phyloP scores from a whole-genome alignment of 2,797 vertebrate species.

The Gorsachius magnificus region DNA sequence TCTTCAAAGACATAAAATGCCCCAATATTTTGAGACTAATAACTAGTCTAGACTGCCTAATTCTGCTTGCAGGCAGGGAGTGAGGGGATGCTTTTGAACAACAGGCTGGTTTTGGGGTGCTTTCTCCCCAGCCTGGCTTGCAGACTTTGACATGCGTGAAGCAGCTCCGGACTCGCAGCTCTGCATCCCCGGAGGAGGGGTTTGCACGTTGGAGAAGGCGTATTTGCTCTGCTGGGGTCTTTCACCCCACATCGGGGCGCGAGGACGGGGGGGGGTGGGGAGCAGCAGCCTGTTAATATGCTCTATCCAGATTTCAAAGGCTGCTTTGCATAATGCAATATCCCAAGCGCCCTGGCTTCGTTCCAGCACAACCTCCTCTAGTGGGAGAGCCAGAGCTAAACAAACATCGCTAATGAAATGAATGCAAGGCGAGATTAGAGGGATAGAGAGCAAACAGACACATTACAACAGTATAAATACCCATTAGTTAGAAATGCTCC shows the following conservation, averaged over 20 bases:
- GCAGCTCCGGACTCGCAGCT: not conserved
- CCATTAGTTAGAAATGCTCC: slow-evolving; percentile 26
- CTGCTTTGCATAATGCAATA: slow-evolving; percentile 83
- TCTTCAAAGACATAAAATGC: not conserved
- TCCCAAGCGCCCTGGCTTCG: slow-evolving; percentile 70
- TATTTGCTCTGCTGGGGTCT: not conserved
- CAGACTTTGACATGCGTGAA: accelerated
- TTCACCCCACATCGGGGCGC: not conserved
- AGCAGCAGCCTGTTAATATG: not conserved
- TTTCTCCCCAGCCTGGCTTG: not conserved
- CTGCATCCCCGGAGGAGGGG: accelerated
- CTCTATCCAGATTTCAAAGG: slow-evolving; percentile 12
- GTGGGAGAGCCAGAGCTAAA: slow-evolving; percentile 63
- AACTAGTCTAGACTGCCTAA: not conserved
- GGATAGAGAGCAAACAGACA: slow-evolving; percentile 53
- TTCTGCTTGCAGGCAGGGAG: not conserved
- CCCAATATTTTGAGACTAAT: not conserved
- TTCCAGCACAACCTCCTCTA: slow-evolving; percentile 61
- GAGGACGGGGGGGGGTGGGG: not conserved
- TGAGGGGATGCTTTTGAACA: not conserved
- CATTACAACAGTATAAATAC: slow-evolving; percentile 53
- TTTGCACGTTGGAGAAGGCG: accelerated
- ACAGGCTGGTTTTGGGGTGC: not conserved
- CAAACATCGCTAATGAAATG: slow-evolving; percentile 64
- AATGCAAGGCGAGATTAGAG: slow-evolving; percentile 45